Evolutionary conservation across 2,888 invertebrate species (phyloP).

Genomic region (Deilephila porcellus): DNA sequence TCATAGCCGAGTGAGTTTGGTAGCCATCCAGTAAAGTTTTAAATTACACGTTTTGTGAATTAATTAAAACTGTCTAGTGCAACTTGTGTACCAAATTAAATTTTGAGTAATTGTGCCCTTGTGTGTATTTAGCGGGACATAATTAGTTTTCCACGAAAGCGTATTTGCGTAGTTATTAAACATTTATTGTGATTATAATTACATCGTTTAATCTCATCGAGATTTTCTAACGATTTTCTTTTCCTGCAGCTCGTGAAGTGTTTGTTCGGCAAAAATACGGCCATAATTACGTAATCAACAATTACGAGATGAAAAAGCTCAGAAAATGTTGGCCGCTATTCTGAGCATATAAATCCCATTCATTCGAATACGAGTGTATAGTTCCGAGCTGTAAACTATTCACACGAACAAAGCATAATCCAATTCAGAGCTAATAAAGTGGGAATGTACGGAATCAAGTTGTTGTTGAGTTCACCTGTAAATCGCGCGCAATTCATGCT

Average conservation of each 20-base stretch:
- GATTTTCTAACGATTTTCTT: neutral
- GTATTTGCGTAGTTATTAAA: neutral
- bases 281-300: no score
- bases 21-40: slow-evolving; percentile 51
- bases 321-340: neutral
- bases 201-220: neutral
- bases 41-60: slow-evolving; percentile 57
- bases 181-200: slow-evolving; percentile 1
- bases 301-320: no score
- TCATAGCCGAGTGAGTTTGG: slow-evolving; percentile 49
- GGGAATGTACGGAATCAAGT: slow-evolving; percentile 49
- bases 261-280: no score
- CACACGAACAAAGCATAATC: slow-evolving; percentile 36
- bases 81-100: slow-evolving; percentile 46
- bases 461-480: slow-evolving; percentile 38
- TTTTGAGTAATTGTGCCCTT: slow-evolving; percentile 14
- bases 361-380: neutral
- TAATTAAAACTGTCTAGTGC: slow-evolving; percentile 62
- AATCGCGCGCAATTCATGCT: slow-evolving; percentile 11
- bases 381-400: slow-evolving; percentile 9
- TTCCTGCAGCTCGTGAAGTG: neutral
- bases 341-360: neutral
- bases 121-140: slow-evolving; percentile 6
- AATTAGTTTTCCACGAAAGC: neutral
- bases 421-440: slow-evolving; percentile 48